Base-by-base conservation (phyloP, 2,888 invertebrate genomes). In the Hemaris fuciformis region DNA sequence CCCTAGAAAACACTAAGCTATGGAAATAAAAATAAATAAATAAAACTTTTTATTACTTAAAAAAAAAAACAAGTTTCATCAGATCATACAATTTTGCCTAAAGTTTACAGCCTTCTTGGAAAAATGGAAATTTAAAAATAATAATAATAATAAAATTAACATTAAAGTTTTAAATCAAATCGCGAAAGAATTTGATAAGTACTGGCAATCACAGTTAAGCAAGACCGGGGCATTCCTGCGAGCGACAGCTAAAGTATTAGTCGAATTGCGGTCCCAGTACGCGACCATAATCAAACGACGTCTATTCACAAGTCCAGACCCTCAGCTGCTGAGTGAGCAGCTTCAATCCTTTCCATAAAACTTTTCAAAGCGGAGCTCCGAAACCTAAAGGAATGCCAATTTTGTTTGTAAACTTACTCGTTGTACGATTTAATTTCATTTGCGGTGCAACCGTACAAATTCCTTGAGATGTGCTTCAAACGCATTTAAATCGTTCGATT, bases 351-450 rank as follows among this genome's bases (percentile, higher is more conserved):
- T 73, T 71, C 70, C 63, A 66, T 71, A 68, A 71, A 79, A 80
- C 72, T 76, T 79, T 71, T 75, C 72, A 77, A 77, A 81, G 75
- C 68, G 67, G 70, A 76, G 74, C 73, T 77, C 62, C 69, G 69
- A 66, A 70, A 66, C 64, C 65, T 64, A 62, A 69, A 73, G 75
- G 78, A 81, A 83, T 79, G 76, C 76, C 80, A 79, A 81, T 81
- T 83, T 74, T 70, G 75, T 81, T 79, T 76, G 69, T 70, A 68
- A 75, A 75, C 71, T 69, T 71, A 70, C 62, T 70, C 66, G 63
- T 38, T n/a, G 38, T 64, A 45, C 65, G 67, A 69, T 73, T 74
- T 74, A 76, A 79, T 76, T 72, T 70, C 67, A 77, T 78, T 79
- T 70, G 69, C 71, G 53, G 66, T 60, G 65, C 43, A 58, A 23